Evolutionary conservation across 2,113 vertebrate species (phyloP).

Genomic region (Cephalopholis sonnerati): DNA sequence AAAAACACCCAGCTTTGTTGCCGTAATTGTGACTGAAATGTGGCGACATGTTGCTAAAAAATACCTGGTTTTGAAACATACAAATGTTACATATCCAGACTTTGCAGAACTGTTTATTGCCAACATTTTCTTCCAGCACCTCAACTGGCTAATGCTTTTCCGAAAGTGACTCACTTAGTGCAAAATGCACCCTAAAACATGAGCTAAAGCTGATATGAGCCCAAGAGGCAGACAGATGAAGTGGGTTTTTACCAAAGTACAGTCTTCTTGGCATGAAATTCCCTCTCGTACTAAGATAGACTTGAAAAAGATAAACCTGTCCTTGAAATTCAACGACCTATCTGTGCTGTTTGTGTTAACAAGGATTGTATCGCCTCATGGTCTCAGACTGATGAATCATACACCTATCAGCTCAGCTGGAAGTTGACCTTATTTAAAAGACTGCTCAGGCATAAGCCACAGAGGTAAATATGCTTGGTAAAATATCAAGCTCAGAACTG

Average conservation of each 20-base stretch:
- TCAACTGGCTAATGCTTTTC: no score
- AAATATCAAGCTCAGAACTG: conserved; percentile 1
- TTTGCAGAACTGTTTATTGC: no score
- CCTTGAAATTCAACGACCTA: conserved; percentile 18
- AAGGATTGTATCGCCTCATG: background rate
- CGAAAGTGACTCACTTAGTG: no score
- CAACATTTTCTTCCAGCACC: no score
- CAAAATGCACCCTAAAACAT: background rate
- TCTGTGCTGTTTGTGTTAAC: conserved; percentile 10
- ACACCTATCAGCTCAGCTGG: conserved; percentile 14
- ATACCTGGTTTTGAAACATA: no score
- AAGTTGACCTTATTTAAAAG: conserved; percentile 28
- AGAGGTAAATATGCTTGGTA: background rate
- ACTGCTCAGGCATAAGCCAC: background rate
- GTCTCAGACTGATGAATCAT: conserved; percentile 31
- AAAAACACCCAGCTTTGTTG: no score
- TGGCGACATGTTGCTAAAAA: no score
- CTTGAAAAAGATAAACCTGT: background rate
- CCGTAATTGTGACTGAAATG: no score
- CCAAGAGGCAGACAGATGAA: background rate
- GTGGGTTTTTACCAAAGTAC: background rate
- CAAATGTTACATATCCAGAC: no score
- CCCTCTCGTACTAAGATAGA: background rate
- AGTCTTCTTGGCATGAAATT: background rate
- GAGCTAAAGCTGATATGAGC: background rate